Base-by-base conservation (phyloP, 2,888 invertebrate genomes). In the Caenorhabditis macrosperma region DNA sequence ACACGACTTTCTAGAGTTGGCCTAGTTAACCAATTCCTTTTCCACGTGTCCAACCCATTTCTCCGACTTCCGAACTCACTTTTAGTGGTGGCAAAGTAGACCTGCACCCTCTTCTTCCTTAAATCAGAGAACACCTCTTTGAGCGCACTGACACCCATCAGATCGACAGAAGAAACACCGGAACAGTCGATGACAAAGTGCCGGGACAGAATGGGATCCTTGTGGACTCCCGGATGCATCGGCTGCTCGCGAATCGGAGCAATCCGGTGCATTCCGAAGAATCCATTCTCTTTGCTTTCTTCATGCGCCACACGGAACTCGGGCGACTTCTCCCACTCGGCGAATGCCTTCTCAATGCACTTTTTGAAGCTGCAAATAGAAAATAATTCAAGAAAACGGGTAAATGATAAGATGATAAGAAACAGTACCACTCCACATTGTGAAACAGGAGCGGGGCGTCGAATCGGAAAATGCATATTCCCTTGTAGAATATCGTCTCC, bases 391-490 rank as follows among this genome's bases (percentile, higher is more conserved):
- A 30, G n/a, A 33, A 4, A 0, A 28, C 26, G 4, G n/a, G n/a
- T n/a, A n/a, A 0, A 41, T 30, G 17, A 6, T 15, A 9, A 48
- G 30, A 30, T 10, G n/a, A n/a, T n/a, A n/a, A n/a, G n/a, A n/a
- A n/a, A n/a, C n/a, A n/a, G n/a, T 24, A 71, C 66, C 81, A 88
- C 71, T 92, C 92, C 2, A 90, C 90, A 85, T 92, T 92, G 20
- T 92, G 92, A 88, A 91, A 92, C 71, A 92, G 91, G 24, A 92
- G 86, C 7, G 92, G 91, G 44, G 91, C 90, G 74, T 92, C 92
- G 85, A 92, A 92, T n/a, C 92, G 91, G 89, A 92, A 92, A 50
- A 92, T 91, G 82, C 92, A 92, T 20, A 92, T 89, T 30, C 91
- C 91, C 54, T 76, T 89, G 35, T 54, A 48, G 35, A 57, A 76